These are phyloP conservation scores for Baryphthengus martii DNA, from an alignment of 2,113 vertebrate species.

Conservation along the genomic window DNA sequence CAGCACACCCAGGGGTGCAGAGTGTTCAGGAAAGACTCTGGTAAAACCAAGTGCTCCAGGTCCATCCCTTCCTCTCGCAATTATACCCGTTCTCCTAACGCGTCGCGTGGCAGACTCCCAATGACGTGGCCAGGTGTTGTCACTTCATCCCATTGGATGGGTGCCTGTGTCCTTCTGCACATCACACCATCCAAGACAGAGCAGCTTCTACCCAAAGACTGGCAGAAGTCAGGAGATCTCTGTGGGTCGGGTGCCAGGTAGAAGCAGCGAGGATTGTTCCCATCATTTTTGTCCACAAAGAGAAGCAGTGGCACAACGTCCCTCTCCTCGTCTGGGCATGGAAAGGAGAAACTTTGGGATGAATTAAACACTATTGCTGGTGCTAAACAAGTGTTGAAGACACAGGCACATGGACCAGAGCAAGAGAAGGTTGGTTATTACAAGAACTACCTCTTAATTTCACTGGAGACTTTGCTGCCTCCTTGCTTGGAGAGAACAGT, in stretches of 20 bases:
- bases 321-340: not conserved
- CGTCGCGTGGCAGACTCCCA: not conserved
- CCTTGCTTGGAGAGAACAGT: not conserved
- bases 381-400: not conserved
- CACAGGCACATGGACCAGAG: not conserved
- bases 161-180: not conserved
- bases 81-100: not conserved
- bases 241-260: not conserved
- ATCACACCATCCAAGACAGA: not conserved
- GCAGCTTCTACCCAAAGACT: not conserved
- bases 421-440: not conserved
- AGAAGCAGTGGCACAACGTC: not conserved
- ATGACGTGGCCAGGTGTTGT: not conserved
- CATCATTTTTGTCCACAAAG: not conserved
- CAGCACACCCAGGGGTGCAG: not conserved
- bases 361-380: not conserved
- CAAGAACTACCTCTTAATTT: not conserved
- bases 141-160: not conserved
- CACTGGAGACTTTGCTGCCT: not conserved
- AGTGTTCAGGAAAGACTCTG: not conserved
- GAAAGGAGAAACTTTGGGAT: not conserved
- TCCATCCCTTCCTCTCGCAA: not conserved
- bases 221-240: not conserved
- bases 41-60: not conserved
- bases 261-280: not conserved